Evolutionary conservation across 2,797 vertebrate species (phyloP).

Genomic region (Eulemur mongoz): DNA sequence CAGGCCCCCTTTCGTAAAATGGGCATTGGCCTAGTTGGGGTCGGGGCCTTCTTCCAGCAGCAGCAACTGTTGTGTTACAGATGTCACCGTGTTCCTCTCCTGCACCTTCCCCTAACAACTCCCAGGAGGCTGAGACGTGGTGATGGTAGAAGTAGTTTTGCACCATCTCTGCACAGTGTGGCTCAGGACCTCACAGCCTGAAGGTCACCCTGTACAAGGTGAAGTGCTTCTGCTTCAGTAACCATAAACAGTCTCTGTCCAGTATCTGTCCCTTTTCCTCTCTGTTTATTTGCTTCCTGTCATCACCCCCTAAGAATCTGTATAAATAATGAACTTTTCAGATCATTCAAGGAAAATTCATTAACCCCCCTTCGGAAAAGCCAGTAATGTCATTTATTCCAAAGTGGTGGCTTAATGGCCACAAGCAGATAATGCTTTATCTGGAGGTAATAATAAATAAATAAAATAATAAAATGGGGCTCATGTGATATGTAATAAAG

Average conservation of each 20-base stretch:
- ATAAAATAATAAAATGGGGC: background rate
- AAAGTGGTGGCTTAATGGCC: slow-evolving; percentile 34
- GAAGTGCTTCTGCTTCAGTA: background rate
- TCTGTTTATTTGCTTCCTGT: background rate
- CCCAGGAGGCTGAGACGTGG: background rate
- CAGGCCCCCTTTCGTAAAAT: background rate
- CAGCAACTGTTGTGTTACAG: background rate
- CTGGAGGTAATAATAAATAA: background rate
- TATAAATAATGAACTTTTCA: slow-evolving; percentile 43
- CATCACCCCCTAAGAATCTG: background rate
- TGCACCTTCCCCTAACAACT: background rate
- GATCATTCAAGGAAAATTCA: slow-evolving; percentile 34
- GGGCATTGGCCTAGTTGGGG: background rate
- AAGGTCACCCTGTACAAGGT: background rate
- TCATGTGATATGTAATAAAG: background rate
- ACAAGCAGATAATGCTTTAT: slow-evolving; percentile 42
- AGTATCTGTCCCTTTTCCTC: background rate
- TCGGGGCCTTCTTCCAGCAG: background rate
- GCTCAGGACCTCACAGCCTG: background rate
- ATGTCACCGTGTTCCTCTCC: background rate
- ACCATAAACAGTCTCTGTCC: background rate
- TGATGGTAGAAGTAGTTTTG: background rate
- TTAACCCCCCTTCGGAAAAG: slow-evolving; percentile 49
- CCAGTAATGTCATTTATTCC: slow-evolving; percentile 36
- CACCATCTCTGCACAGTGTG: background rate